phyloP scores from a whole-genome alignment of 2,113 vertebrate species.

The Prinia subflava region DNA sequence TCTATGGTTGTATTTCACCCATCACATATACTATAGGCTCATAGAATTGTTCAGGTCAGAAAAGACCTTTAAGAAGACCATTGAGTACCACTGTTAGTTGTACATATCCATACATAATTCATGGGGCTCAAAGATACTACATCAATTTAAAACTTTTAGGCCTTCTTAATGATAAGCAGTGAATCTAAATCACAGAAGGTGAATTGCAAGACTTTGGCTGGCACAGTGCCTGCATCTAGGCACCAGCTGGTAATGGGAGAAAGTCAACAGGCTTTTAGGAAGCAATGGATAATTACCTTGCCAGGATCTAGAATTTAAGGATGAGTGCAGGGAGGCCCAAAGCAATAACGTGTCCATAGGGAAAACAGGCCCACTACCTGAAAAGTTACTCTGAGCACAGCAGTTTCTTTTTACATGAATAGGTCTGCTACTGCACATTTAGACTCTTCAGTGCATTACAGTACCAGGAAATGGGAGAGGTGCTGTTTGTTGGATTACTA shows the following conservation, averaged over 20 bases:
- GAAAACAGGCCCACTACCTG: neutral
- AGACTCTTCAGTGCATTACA: neutral
- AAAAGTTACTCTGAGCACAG: neutral
- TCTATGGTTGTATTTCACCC: neutral
- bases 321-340: neutral
- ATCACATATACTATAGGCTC: neutral
- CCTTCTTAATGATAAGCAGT: neutral
- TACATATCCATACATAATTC: neutral
- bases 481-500: neutral
- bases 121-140: neutral
- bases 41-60: neutral
- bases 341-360: neutral
- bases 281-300: neutral
- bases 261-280: slow-evolving; percentile 19
- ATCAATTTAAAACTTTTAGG: neutral
- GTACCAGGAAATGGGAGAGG: neutral
- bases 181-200: neutral
- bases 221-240: neutral
- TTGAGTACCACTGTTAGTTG: neutral
- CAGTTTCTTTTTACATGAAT: neutral
- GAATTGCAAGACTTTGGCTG: neutral
- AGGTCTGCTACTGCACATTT: neutral
- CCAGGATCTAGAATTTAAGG: neutral
- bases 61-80: neutral
- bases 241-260: neutral